Conservation (phyloP, 2,113 vertebrate genomes). For the Mesocricetus auratus region DNA sequence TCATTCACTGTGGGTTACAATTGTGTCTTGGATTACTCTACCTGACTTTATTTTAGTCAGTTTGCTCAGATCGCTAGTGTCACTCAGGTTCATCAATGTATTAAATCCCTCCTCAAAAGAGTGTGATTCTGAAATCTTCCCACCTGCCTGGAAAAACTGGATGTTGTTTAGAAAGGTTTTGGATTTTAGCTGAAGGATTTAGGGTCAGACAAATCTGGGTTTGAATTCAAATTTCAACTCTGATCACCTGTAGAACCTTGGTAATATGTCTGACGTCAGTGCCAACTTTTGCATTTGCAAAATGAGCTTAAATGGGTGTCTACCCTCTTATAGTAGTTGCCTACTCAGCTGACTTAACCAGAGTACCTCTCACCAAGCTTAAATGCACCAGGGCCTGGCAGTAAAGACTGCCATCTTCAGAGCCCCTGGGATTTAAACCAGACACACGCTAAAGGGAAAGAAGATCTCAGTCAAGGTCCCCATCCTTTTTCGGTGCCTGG, state of each 20-base stretch:
- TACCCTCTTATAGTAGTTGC: neutral
- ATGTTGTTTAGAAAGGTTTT: neutral
- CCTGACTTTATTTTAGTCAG: neutral
- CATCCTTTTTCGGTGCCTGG: neutral
- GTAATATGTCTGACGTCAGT: neutral
- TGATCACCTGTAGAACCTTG: neutral
- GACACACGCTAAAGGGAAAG: neutral
- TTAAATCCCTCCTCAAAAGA: slow-evolving; percentile 16
- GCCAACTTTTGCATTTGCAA: neutral
- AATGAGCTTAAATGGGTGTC: neutral
- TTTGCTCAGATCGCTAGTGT: neutral
- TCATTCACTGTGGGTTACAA: neutral
- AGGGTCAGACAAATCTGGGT: neutral
- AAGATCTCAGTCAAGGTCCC: neutral
- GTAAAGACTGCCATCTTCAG: neutral
- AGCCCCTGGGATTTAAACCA: neutral
- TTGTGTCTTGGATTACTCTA: neutral
- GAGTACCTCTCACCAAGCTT: no score
- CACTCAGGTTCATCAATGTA: neutral
- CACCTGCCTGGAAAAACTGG: neutral
- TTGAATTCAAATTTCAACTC: slow-evolving; percentile 9
- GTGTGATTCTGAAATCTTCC: neutral
- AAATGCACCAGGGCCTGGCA: rapidly evolving
- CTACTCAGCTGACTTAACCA: neutral
- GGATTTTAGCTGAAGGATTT: slow-evolving; percentile 30